phyloP scores from a whole-genome alignment of 2,113 vertebrate genomes.

The Toxotes chatareus region DNA sequence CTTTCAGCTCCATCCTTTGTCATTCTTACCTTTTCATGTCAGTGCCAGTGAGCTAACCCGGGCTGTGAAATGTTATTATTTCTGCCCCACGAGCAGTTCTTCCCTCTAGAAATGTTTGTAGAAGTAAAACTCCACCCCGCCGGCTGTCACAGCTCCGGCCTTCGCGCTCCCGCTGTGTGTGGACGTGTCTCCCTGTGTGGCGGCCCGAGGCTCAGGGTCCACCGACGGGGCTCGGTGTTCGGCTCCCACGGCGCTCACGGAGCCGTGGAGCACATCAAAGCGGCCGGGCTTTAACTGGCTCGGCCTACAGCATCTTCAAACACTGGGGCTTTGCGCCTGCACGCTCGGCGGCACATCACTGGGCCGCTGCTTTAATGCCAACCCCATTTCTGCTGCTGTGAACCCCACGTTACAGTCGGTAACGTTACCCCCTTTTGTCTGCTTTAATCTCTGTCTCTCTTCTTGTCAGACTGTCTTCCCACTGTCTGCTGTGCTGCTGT shows the following conservation, averaged over 20 bases:
- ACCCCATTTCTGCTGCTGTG: conserved; percentile 24
- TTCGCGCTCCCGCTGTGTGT: not conserved
- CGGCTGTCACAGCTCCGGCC: not conserved
- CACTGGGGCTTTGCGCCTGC: conserved; percentile 49
- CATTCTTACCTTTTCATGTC: not conserved
- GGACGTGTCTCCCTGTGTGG: not conserved
- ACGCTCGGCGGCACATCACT: conserved; percentile 42
- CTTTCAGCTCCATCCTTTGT: not conserved
- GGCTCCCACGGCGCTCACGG: conserved; percentile 39
- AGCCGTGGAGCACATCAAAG: conserved; percentile 69
- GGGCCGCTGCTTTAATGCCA: conserved; percentile 32
- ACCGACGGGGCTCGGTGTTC: not conserved
- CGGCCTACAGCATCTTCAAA: conserved; percentile 33
- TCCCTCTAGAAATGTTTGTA: conserved; percentile 30
- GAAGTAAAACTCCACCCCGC: conserved; percentile 15
- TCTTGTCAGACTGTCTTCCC: not conserved
- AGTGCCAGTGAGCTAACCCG: not conserved
- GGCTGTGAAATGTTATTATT: conserved; percentile 30
- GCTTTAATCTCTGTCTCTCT: conserved; percentile 35
- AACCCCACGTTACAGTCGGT: conserved; percentile 17
- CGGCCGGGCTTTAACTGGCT: conserved; percentile 18
- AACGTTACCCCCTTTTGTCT: conserved; percentile 34
- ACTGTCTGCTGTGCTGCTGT: conserved; percentile 6
- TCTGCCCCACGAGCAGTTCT: conserved; percentile 25
- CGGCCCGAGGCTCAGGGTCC: not conserved